Evolutionary conservation across 2,888 invertebrate species (phyloP), one percentile per base, ranked within the genome.

Genomic region (Sussaba pulchella): DNA sequence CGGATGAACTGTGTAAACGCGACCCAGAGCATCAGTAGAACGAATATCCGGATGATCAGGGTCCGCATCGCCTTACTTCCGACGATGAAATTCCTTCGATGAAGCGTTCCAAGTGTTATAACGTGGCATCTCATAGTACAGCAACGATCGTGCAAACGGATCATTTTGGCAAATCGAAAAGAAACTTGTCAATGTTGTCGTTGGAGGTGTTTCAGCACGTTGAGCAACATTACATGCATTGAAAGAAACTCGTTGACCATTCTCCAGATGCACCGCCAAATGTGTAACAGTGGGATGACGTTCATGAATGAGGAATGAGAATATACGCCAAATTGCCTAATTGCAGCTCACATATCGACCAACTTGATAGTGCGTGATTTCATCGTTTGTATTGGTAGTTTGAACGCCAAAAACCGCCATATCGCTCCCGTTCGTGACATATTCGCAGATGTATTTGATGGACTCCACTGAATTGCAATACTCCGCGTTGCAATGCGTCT

Each of bases 401-500:
- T 39, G 45, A 47, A 61, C 41, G 2, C 14, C 19, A 73, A 86
- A 83, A 8, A 79, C 75, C 17, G 84, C 85, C 63, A 67, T 52
- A 80, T 88, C 86, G 57, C 78, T 82, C n/a, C 87, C 87, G 83
- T 88, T 88, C 66, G 85, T 85, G 5, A 91, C 81, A 79, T 89
- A 89, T 80, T 89, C 88, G 41, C 85, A 87, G 66, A 90, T 82
- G 66, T 88, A 89, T 83, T 89, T 89, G 26, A 88, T 87, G 4
- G 83, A 80, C 63, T 90, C 87, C 2, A 91, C 86, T 0, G 88
- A 88, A 81, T 82, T 88, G 74, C 92, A 93, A 74, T 66, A 88
- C 76, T 93, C 92, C 24, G 92, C 89, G 82, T 92, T 92, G 14
- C 89, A 89, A 78, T 92, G 91, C 1, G 88, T 87, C 17, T 89